phyloP scores from a whole-genome alignment of 2,113 vertebrate species.

The Aptenodytes forsteri region DNA sequence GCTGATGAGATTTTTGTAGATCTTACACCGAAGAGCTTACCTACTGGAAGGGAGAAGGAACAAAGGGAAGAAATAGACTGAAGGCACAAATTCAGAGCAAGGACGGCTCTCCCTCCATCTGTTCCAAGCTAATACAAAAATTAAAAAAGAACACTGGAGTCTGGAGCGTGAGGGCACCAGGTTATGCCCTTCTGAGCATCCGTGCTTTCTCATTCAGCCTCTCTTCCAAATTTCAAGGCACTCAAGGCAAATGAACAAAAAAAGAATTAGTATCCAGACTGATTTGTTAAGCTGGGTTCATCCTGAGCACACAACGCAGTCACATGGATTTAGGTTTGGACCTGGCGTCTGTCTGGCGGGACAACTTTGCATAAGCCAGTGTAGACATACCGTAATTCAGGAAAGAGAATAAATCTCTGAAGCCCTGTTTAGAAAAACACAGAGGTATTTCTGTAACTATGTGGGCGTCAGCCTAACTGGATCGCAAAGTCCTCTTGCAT shows the following conservation, averaged over 20 bases:
- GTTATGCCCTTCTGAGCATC: neutral
- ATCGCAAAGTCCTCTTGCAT: neutral
- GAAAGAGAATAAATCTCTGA: constrained; percentile 32
- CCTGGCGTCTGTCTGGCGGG: constrained; percentile 28
- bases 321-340: constrained; percentile 16
- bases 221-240: neutral
- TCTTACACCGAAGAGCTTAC: neutral
- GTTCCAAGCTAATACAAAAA: neutral
- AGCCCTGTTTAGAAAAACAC: constrained; percentile 9
- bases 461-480: neutral
- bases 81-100: neutral
- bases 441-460: neutral
- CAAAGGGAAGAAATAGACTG: neutral
- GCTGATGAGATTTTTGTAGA: neutral
- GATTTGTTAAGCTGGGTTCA: constrained; percentile 6
- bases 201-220: neutral
- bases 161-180: neutral
- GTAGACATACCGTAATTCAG: neutral
- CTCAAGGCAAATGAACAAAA: neutral
- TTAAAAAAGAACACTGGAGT: neutral
- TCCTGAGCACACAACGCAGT: neutral
- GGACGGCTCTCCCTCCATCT: neutral
- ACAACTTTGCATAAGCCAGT: constrained; percentile 9
- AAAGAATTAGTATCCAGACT: neutral
- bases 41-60: neutral